Percentiles rank a stretch among this genome's conserved stretches.
Conservation (phyloP, 2,797 vertebrate genomes). For the Urocyon cinereoargenteus region DNA sequence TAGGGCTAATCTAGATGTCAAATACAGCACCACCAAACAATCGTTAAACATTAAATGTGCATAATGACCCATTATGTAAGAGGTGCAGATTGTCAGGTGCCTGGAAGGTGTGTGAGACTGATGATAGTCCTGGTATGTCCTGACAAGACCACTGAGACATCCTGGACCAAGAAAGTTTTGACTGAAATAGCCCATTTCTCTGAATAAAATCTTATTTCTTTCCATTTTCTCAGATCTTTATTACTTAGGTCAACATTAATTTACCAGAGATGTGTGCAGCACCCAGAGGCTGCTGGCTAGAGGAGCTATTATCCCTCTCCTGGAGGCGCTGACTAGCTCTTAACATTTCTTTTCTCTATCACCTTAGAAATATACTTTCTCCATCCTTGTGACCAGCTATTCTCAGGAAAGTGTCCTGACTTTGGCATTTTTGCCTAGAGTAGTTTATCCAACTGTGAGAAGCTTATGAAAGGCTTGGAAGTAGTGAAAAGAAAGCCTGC, state of each 20-base stretch:
- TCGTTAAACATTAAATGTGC: slow-evolving; percentile 54
- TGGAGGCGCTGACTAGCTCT: neutral
- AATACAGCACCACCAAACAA: slow-evolving; percentile 37
- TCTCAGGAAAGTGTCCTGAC: slow-evolving; percentile 4
- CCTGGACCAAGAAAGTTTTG: slow-evolving; percentile 36
- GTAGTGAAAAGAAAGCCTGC: neutral
- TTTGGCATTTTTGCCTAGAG: neutral
- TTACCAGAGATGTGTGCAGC: neutral
- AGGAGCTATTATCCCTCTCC: neutral
- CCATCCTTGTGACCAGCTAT: neutral
- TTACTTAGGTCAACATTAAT: slow-evolving; percentile 13
- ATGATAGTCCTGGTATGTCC: slow-evolving; percentile 23
- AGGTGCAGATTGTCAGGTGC: slow-evolving; percentile 48
- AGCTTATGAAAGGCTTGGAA: neutral
- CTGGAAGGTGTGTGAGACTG: slow-evolving; percentile 11
- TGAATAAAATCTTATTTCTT: slow-evolving; percentile 51
- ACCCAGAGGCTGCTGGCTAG: neutral
- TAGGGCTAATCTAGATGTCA: slow-evolving; percentile 66
- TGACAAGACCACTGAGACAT: slow-evolving; percentile 34
- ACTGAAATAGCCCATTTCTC: slow-evolving; percentile 25
- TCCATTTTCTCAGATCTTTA: slow-evolving; percentile 29
- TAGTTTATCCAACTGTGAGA: neutral
- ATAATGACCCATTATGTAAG: slow-evolving; percentile 51
- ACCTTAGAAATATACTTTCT: slow-evolving; percentile 42
- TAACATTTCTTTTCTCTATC: slow-evolving; percentile 47